These are phyloP conservation scores for Leuciscus idus DNA, from an alignment of 2,113 vertebrate species.

Conservation along the genomic window DNA sequence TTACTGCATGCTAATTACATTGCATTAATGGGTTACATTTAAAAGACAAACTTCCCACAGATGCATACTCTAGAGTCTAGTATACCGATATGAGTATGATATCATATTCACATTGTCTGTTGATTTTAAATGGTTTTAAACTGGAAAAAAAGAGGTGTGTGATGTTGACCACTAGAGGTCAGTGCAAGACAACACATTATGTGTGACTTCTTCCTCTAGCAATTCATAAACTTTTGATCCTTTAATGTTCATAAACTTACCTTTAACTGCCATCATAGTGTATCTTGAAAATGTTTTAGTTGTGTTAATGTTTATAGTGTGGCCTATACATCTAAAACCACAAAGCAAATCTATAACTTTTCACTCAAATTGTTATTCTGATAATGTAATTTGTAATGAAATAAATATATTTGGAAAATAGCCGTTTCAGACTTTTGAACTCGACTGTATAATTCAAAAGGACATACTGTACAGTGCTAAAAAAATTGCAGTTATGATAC, in stretches of 20 bases:
- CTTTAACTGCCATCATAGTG: background rate
- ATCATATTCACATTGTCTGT: too few species aligned
- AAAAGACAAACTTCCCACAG: background rate
- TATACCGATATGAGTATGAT: background rate
- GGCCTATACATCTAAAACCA: too few species aligned
- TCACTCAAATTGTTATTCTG: too few species aligned
- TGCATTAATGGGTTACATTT: background rate
- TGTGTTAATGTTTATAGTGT: too few species aligned
- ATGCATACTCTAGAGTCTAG: background rate
- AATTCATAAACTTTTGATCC: background rate
- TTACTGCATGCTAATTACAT: background rate
- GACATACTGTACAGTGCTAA: too few species aligned
- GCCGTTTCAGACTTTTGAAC: background rate
- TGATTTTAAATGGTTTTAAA: background rate
- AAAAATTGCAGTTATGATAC: background rate
- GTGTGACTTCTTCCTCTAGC: background rate
- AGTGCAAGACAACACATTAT: slow-evolving; percentile 20
- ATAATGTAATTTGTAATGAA: too few species aligned
- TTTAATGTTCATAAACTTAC: background rate
- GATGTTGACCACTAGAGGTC: slow-evolving; percentile 45
- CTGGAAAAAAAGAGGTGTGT: background rate
- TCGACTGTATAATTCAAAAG: background rate
- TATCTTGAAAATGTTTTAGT: background rate
- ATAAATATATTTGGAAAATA: too few species aligned
- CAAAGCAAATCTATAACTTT: too few species aligned